Percentiles rank a stretch among this genome's conserved stretches.
Conservation (phyloP, 1,140 invertebrate species). For the Diprion similis region DNA sequence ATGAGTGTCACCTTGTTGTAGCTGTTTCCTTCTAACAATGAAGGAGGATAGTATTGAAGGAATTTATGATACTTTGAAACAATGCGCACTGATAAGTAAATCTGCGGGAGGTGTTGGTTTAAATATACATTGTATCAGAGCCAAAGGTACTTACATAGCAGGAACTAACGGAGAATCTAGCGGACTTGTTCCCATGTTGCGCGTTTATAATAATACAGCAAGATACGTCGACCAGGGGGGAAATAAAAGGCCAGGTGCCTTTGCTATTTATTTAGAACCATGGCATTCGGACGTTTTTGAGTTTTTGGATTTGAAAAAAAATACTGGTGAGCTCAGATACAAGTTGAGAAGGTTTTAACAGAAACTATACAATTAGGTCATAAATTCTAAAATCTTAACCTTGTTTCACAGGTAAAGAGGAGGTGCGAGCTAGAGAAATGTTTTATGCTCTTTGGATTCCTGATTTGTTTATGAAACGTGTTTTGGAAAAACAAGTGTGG, state of each 20-base stretch:
- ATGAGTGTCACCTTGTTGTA: constrained; percentile 47
- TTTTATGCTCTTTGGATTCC: constrained; percentile 99
- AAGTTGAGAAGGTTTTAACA: no score
- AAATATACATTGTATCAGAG: constrained; percentile 95
- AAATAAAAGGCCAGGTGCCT: constrained; percentile 98
- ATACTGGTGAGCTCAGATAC: constrained; percentile 71
- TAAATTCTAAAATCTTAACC: no score
- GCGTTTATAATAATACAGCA: constrained; percentile 96
- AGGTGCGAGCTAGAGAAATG: constrained; percentile 91
- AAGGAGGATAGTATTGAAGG: constrained; percentile 96
- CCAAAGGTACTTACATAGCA: constrained; percentile 89
- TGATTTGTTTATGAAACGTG: constrained; percentile 98
- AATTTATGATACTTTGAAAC: constrained; percentile 94
- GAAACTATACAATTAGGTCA: no score
- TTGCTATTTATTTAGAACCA: constrained; percentile 97
- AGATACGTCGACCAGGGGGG: constrained; percentile 98
- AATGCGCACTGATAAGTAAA: constrained; percentile 97
- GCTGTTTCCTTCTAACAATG: constrained; percentile 97
- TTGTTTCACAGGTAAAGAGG: constrained; percentile 73
- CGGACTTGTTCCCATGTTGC: constrained; percentile 96
- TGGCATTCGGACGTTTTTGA: constrained; percentile 99
- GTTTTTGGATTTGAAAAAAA: constrained; percentile 93
- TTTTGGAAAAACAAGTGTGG: constrained; percentile 89
- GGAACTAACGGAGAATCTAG: constrained; percentile 96
- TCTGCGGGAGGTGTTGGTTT: constrained; percentile 97